phyloP scores from a whole-genome alignment of 1,140 invertebrate species.

The Drosophila mojavensis region DNA sequence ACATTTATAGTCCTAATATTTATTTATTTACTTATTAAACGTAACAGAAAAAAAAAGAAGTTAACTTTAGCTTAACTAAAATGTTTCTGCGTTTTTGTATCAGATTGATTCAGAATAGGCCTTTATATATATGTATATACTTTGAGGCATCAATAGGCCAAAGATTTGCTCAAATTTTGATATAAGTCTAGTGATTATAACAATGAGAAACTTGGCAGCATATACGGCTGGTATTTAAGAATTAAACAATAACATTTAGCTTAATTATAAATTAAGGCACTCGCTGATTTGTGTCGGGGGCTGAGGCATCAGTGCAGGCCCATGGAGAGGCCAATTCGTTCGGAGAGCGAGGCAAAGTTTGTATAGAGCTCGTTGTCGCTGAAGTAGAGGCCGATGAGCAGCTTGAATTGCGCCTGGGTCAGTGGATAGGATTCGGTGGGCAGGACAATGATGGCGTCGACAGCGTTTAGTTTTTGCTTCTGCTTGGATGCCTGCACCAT shows the following conservation, averaged over 20 bases:
- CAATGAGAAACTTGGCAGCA: conserved; percentile 5
- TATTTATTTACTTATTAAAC: conserved; percentile 38
- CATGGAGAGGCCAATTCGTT: conserved; percentile 28
- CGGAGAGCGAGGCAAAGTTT: conserved; percentile 41
- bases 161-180: conserved; percentile 7
- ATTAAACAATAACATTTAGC: not conserved
- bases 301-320: conserved; percentile 10
- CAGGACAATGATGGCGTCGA: conserved; percentile 61
- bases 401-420: conserved; percentile 58
- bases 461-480: not conserved
- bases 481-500: conserved; percentile 32
- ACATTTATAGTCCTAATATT: conserved; percentile 37
- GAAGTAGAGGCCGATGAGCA: conserved; percentile 64
- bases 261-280: not conserved
- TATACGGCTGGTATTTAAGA: not conserved
- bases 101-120: not conserved
- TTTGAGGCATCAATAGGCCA: not conserved
- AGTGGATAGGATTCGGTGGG: conserved; percentile 60
- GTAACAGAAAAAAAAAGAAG: conserved; percentile 8
- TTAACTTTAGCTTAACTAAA: too few species aligned
- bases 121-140: not conserved
- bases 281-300: too few species aligned
- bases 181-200: not conserved
- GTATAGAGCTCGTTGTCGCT: conserved; percentile 43
- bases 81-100: too few species aligned